phyloP scores from a whole-genome alignment of 2,888 invertebrate species.

The Bombylius discolor region DNA sequence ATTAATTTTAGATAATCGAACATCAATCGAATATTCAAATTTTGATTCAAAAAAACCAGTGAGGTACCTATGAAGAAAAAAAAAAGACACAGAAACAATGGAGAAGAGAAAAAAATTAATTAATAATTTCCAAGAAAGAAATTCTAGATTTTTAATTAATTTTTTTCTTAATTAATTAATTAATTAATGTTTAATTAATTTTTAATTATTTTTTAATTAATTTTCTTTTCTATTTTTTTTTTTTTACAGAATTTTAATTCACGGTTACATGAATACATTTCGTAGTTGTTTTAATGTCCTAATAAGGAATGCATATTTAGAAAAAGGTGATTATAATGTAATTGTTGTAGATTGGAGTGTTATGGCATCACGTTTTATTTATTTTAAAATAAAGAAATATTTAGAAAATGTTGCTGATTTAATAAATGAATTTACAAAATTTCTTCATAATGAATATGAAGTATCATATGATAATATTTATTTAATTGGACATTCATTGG shows the following conservation, averaged over 20 bases:
- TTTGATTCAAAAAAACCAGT: no score
- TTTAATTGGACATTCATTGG: slow-evolving; percentile 45
- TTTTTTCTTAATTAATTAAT: no score
- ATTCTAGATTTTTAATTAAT: no score
- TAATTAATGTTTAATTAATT: no score
- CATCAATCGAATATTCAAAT: no score
- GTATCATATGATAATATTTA: slow-evolving; percentile 37
- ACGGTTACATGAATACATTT: neutral
- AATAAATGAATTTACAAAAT: slow-evolving; percentile 20
- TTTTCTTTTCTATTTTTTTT: neutral
- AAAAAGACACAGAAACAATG: no score
- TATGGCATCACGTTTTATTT: neutral
- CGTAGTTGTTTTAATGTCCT: neutral
- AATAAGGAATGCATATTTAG: slow-evolving; percentile 1
- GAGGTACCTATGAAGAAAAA: no score
- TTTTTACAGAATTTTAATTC: neutral
- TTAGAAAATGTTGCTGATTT: neutral
- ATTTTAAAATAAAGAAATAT: neutral
- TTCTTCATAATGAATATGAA: slow-evolving; percentile 37
- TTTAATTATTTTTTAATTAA: neutral
- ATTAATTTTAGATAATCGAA: no score
- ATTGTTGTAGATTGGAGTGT: slow-evolving; percentile 1
- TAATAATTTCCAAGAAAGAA: no score
- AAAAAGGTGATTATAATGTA: slow-evolving; percentile 2
- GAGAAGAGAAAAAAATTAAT: no score